Percentiles rank a stretch among this genome's conserved stretches.
These are phyloP conservation scores for Neuroterus valhalla DNA, from an alignment of 1,140 invertebrate genomes.

Conservation along the genomic window DNA sequence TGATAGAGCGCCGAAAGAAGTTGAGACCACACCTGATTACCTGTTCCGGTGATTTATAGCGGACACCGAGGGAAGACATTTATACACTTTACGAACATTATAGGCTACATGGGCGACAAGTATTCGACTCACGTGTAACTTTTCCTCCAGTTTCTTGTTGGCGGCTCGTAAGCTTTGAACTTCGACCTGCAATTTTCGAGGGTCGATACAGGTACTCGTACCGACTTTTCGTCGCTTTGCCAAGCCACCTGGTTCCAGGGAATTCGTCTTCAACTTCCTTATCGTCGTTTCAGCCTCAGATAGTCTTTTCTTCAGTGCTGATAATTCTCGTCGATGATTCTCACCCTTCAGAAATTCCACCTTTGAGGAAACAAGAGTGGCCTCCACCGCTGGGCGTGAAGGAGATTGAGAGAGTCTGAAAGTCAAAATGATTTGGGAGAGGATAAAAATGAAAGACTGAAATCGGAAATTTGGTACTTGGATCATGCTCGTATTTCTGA, in stretches of 20 bases:
- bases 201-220: slow-evolving; percentile 39
- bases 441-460: slow-evolving; percentile 5
- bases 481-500: too few species aligned
- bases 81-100: not conserved
- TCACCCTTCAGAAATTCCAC: slow-evolving; percentile 58
- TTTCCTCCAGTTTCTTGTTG: slow-evolving; percentile 63
- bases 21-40: slow-evolving; percentile 18
- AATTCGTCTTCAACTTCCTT: slow-evolving; percentile 55
- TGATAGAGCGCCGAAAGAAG: slow-evolving; percentile 17
- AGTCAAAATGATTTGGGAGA: slow-evolving; percentile 6
- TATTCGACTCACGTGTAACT: slow-evolving; percentile 57
- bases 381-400: slow-evolving; percentile 37
- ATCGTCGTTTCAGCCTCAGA: slow-evolving; percentile 62
- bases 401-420: slow-evolving; percentile 55
- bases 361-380: slow-evolving; percentile 44
- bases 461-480: not conserved
- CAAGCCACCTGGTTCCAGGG: slow-evolving; percentile 41
- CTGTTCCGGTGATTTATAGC: not conserved
- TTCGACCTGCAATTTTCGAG: slow-evolving; percentile 57
- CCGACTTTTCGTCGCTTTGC: slow-evolving; percentile 52
- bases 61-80: slow-evolving; percentile 13
- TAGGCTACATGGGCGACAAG: not conserved
- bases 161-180: slow-evolving; percentile 53
- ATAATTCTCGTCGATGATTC: slow-evolving; percentile 60
- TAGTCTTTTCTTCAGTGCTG: slow-evolving; percentile 58